phyloP scores from a whole-genome alignment of 2,888 invertebrate species.

The Caenorhabditis sp. region DNA sequence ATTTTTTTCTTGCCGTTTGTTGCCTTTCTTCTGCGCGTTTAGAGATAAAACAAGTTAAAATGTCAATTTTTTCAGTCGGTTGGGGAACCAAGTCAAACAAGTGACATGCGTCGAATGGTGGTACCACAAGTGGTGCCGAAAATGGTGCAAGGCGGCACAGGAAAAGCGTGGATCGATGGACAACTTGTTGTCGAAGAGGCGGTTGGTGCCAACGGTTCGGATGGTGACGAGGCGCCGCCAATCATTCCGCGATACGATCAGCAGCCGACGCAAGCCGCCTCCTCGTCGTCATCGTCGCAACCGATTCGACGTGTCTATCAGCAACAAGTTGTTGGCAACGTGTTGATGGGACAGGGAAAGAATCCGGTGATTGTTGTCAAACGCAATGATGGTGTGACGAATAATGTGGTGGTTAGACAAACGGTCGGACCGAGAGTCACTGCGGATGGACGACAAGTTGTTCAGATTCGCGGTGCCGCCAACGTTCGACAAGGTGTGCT shows the following conservation, averaged over 20 bases:
- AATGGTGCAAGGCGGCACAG: not conserved
- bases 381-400: not conserved
- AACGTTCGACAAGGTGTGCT: not conserved
- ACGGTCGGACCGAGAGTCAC: not conserved
- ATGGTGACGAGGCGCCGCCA: conserved; percentile 33
- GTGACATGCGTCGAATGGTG: conserved; percentile 19
- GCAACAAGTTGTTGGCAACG: not conserved
- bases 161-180: too few species aligned
- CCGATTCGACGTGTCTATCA: not conserved
- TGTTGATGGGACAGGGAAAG: not conserved
- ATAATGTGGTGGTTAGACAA: not conserved
- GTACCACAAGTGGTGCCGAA: not conserved
- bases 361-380: not conserved
- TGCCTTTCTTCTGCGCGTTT: not conserved
- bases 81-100: conserved; percentile 23
- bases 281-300: not conserved
- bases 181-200: conserved; percentile 30
- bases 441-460: not conserved
- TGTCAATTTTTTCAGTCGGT: conserved; percentile 36
- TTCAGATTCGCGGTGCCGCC: not conserved
- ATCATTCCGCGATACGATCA: conserved; percentile 37
- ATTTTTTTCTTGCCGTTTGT: not conserved
- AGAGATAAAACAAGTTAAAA: not conserved
- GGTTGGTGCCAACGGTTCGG: conserved; percentile 18
- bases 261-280: not conserved